Evolutionary conservation across 2,113 vertebrate species (phyloP).

Genomic region (Gallinago undulata): DNA sequence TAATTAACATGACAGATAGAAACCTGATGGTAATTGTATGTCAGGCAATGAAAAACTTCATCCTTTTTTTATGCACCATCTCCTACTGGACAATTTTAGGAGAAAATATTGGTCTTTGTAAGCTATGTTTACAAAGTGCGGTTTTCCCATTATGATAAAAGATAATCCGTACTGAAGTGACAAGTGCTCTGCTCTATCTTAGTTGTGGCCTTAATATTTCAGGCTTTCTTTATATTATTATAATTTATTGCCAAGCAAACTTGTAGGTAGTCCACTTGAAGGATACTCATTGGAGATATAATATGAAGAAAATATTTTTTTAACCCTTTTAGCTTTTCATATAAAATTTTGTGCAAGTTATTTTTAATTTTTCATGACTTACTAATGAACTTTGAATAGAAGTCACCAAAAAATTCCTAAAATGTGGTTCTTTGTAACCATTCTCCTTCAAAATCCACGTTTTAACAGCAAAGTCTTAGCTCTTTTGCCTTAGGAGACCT

Average conservation of each 20-base stretch:
- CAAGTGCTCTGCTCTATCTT: neutral
- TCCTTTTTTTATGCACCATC: neutral
- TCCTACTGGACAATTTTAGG: neutral
- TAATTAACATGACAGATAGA: neutral
- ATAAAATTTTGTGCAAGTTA: neutral
- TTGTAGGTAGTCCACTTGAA: neutral
- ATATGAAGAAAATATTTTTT: neutral
- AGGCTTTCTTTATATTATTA: neutral
- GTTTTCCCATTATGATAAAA: neutral
- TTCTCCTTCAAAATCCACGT: neutral
- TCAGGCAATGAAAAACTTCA: neutral
- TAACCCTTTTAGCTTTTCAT: neutral
- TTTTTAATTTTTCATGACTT: neutral
- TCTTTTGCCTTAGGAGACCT: neutral
- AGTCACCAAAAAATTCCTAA: neutral
- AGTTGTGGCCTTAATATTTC: neutral
- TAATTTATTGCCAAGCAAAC: neutral
- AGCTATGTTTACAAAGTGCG: neutral
- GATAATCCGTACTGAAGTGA: neutral
- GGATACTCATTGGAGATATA: neutral
- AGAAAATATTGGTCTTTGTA: neutral
- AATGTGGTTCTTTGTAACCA: neutral
- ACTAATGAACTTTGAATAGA: neutral
- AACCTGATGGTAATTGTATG: neutral
- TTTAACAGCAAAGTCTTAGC: neutral